These are phyloP conservation scores for Orycteropus afer DNA, from an alignment of 2,113 vertebrate genomes.

Conservation along the genomic window DNA sequence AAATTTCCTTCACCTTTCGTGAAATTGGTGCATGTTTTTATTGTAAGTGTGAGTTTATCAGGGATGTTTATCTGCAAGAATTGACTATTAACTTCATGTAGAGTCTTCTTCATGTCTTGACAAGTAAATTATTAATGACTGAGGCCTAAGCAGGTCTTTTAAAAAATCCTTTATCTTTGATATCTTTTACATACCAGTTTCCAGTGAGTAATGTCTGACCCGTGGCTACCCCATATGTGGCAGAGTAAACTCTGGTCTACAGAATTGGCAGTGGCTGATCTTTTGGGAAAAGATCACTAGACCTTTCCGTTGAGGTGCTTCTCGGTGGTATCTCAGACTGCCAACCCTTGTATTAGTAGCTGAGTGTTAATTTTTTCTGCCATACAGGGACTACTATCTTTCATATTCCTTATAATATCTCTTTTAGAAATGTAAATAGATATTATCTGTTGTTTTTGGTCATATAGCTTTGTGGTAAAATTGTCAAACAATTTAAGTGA, in stretches of 20 bases:
- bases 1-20: rapidly evolving
- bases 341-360: neutral
- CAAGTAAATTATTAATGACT: neutral
- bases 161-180: neutral
- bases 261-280: neutral
- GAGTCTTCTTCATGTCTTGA: neutral
- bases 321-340: neutral
- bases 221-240: neutral
- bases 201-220: neutral
- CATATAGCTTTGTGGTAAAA: neutral
- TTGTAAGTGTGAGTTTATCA: neutral
- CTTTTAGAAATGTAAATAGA: neutral
- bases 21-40: neutral
- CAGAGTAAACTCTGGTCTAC: neutral
- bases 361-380: neutral
- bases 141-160: neutral
- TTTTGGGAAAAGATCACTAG: neutral
- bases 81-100: rapidly evolving
- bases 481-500: neutral
- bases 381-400: neutral
- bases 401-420: neutral
- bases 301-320: neutral
- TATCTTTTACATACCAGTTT: neutral
- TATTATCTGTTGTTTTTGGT: neutral
- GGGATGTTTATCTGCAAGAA: neutral